Conservation (phyloP, 2,797 vertebrate genomes). For the Bovichtus diacanthus region DNA sequence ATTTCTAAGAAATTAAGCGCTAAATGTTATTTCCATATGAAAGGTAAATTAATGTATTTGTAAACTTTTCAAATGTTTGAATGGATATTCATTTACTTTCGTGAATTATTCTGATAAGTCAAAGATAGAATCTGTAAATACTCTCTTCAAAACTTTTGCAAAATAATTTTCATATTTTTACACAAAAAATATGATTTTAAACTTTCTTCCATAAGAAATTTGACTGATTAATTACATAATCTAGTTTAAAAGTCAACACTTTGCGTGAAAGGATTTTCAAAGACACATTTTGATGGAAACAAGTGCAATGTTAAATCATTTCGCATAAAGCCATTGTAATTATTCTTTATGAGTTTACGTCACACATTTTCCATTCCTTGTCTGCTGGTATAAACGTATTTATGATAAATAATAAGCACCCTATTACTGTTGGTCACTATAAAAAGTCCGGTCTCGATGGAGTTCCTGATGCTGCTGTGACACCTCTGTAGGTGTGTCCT, state of each 20-base stretch:
- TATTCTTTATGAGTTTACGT: background rate
- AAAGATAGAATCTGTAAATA: background rate
- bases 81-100: background rate
- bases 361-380: background rate
- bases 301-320: background rate
- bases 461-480: conserved; percentile 30
- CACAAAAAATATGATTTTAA: background rate
- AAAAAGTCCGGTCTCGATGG: background rate
- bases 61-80: background rate
- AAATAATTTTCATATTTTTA: background rate
- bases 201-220: background rate
- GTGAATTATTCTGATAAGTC: background rate
- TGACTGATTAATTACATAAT: background rate
- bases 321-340: background rate
- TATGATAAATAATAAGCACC: background rate
- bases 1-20: background rate
- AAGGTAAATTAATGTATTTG: background rate
- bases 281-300: background rate
- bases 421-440: background rate
- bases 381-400: background rate
- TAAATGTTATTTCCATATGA: background rate
- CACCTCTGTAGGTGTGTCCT: conserved; percentile 31
- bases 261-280: background rate
- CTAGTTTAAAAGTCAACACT: background rate
- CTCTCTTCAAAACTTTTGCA: background rate